Percentiles rank a stretch among this genome's conserved stretches.
Evolutionary conservation across 2,888 invertebrate genomes (phyloP).

Genomic region (Watsonalla cultraria): DNA sequence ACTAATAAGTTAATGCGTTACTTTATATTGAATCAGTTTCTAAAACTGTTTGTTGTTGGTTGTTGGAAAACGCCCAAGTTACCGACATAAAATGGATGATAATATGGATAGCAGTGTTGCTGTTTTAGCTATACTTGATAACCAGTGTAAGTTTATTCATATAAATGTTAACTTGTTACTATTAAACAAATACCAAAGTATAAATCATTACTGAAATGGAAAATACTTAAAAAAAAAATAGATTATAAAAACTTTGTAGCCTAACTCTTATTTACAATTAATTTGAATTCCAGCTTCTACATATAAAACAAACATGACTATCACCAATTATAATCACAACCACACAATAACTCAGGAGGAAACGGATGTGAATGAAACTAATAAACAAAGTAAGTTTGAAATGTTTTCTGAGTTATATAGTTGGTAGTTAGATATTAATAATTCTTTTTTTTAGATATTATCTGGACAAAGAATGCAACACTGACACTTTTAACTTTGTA

Average conservation of each 20-base stretch:
- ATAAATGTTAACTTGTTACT: too few relatives aligned
- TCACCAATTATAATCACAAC: slow-evolving; percentile 35
- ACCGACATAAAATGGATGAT: slow-evolving; percentile 41
- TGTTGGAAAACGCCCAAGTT: slow-evolving; percentile 24
- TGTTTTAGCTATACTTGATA: slow-evolving; percentile 53
- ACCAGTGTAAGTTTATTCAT: slow-evolving; percentile 42
- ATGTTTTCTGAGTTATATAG: not conserved
- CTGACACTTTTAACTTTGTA: slow-evolving; percentile 50
- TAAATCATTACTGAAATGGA: too few relatives aligned
- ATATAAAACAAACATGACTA: slow-evolving; percentile 41
- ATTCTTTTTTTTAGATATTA: slow-evolving; percentile 38
- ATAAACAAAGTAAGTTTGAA: slow-evolving; percentile 46
- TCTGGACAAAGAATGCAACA: slow-evolving; percentile 58
- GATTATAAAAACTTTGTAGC: not conserved
- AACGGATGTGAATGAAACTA: slow-evolving; percentile 40
- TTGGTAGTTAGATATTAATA: not conserved
- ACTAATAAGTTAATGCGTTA: too few relatives aligned
- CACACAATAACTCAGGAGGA: slow-evolving; percentile 40
- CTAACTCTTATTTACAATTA: slow-evolving; percentile 10
- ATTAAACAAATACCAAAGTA: too few relatives aligned
- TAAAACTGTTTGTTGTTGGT: not conserved
- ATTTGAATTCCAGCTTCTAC: slow-evolving; percentile 29
- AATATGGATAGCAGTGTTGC: slow-evolving; percentile 54
- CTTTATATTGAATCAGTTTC: too few relatives aligned
- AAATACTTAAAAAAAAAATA: not conserved